Conservation (phyloP, 64 coral and sea anemone species). For the Stichodactyla helianthus region DNA sequence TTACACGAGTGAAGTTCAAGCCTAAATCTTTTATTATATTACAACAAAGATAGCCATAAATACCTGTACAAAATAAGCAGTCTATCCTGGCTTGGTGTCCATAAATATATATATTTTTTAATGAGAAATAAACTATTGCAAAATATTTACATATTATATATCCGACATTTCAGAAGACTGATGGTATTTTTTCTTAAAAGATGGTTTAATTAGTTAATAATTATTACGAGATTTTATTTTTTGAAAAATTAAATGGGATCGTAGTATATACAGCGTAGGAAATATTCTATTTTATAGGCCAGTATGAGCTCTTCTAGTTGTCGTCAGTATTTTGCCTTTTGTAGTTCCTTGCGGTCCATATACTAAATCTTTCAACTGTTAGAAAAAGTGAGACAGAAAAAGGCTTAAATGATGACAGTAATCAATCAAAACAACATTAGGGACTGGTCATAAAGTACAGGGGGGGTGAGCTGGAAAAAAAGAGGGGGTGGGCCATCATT, state of each 20-base stretch:
- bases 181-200: not conserved
- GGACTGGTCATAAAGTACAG: no score
- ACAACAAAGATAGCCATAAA: not conserved
- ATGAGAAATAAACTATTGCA: not conserved
- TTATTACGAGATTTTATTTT: not conserved
- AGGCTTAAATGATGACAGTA: no score
- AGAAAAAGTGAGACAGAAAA: not conserved
- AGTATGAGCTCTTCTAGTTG: not conserved
- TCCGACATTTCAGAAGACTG: not conserved
- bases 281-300: not conserved
- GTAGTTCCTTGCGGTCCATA: slow-evolving; percentile 35
- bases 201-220: not conserved
- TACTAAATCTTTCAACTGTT: slow-evolving; percentile 32
- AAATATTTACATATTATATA: not conserved
- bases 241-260: not conserved
- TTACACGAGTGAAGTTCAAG: no score
- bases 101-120: slow-evolving; percentile 19
- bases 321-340: not conserved
- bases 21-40: not conserved
- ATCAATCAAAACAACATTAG: no score
- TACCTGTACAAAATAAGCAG: not conserved
- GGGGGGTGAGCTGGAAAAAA: no score
- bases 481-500: no score
- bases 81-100: not conserved
- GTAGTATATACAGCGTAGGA: not conserved